Evolutionary conservation across 30 jellyfish, hydroid and myxozoan genomes (phyloP), one percentile per base, ranked within the genome.

Genomic region (Pelagia noctiluca): DNA sequence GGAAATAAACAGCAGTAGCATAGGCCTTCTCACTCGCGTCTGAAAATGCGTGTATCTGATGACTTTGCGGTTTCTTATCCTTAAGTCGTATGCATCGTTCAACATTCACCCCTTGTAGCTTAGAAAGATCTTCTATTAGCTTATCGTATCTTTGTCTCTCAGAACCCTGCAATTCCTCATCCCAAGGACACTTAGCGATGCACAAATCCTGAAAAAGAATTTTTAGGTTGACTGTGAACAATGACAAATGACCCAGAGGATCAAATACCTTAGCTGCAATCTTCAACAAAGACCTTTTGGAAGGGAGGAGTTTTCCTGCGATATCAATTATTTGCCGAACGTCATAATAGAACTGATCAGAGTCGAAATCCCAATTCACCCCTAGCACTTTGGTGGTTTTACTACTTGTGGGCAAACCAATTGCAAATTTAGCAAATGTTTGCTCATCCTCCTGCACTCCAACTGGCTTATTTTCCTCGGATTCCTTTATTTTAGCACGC

Each of bases 161-260:
- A n/a, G n/a, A n/a, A n/a, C n/a, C n/a, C n/a, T n/a, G n/a, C 3
- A 21, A 26, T 63, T 63, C 76, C 5, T 10, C n/a, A 26, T 63
- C 76, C 76, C 76, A 63, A 24, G 53, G 53, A 50, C 28, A 3
- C 52, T 63, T 63, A 3, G 22, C 76, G 8, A 63, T 21, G 32
- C 76, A 63, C 32, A 63, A 24, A 3, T 63, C 36, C 52, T 63
- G 76, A 63, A 63, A 4, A 24, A 63, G 76, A n/a, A n/a, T n/a
- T n/a, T n/a, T n/a, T n/a, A n/a, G n/a, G n/a, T n/a, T n/a, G n/a
- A n/a, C n/a, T n/a, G 76, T 63, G 32, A 63, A 63, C 76, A 63
- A 5, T 2, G 48, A 24, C 8, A 63, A 63, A 16, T 26, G 21
- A 8, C 76, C 76, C 11, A 63, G 52, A 2, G 76, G 48, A 30